Conservation (phyloP, 2,888 invertebrate species). For the Melipona beecheii region DNA sequence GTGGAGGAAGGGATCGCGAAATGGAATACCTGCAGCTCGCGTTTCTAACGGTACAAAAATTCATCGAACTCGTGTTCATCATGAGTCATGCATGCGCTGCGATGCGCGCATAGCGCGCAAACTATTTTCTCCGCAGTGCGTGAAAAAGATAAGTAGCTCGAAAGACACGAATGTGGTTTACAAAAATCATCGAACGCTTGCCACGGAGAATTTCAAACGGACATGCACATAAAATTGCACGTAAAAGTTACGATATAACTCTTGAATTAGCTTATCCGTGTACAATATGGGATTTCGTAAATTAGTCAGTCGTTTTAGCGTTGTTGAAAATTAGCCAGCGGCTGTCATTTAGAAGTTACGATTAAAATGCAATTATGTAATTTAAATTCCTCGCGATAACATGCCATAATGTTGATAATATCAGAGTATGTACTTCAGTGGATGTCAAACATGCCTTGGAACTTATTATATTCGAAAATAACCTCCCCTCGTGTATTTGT, state of each 20-base stretch:
- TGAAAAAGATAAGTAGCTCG: not conserved
- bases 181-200: not conserved
- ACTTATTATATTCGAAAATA: too few species aligned
- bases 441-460: not conserved
- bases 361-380: not conserved
- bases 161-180: not conserved
- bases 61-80: slow-evolving; percentile 35
- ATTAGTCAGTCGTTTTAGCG: not conserved
- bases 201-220: not conserved
- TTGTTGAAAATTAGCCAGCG: not conserved
- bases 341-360: not conserved
- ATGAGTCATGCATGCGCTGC: slow-evolving; percentile 49
- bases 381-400: not conserved
- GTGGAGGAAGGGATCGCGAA: not conserved
- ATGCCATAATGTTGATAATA: not conserved
- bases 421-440: not conserved
- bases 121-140: slow-evolving; percentile 2
- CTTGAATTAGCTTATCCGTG: not conserved
- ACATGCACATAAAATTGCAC: too few species aligned
- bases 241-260: not conserved
- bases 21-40: slow-evolving; percentile 1
- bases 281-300: not conserved
- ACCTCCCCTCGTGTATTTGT: too few species aligned
- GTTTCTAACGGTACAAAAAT: slow-evolving; percentile 51
- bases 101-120: slow-evolving; percentile 25